Evolutionary conservation across 2,888 invertebrate genomes (phyloP).

Genomic region (Temnothorax ravouxi): DNA sequence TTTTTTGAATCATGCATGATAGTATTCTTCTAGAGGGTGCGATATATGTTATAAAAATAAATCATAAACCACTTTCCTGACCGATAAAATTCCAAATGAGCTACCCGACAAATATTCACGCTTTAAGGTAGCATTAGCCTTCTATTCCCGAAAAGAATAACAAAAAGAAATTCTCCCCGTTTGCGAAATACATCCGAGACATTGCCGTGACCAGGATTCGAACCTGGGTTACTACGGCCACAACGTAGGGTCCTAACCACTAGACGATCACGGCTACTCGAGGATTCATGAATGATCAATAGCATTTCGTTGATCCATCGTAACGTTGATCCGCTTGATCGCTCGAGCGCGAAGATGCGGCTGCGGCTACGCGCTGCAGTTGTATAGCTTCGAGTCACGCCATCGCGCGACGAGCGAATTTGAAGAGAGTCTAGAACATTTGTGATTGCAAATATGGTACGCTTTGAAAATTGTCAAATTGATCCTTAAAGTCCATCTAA

Average conservation of each 20-base stretch:
- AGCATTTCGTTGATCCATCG: conserved; percentile 23
- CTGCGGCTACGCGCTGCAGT: not conserved
- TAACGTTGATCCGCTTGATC: conserved; percentile 30
- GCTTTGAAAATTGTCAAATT: not conserved
- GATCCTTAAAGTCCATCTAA: not conserved
- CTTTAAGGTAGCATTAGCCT: not conserved
- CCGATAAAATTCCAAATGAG: not conserved
- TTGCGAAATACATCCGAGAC: conserved; percentile 69
- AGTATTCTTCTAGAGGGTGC: too few species aligned
- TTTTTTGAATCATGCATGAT: too few species aligned
- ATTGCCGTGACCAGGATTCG: conserved; percentile 87
- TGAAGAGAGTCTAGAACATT: not conserved
- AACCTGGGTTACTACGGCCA: conserved; percentile 87
- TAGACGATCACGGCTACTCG: conserved; percentile 79
- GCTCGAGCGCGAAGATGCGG: conserved; percentile 38
- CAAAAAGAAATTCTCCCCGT: conserved; percentile 81
- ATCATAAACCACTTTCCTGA: not conserved
- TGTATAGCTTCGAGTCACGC: not conserved
- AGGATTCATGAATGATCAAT: conserved; percentile 56
- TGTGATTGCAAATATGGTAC: not conserved
- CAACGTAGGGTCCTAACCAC: conserved; percentile 86
- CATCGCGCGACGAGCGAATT: not conserved
- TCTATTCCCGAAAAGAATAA: not conserved
- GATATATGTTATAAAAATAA: not conserved
- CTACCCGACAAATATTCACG: not conserved